Conservation (phyloP, 2,797 vertebrate genomes). For the Xenops minutus region DNA sequence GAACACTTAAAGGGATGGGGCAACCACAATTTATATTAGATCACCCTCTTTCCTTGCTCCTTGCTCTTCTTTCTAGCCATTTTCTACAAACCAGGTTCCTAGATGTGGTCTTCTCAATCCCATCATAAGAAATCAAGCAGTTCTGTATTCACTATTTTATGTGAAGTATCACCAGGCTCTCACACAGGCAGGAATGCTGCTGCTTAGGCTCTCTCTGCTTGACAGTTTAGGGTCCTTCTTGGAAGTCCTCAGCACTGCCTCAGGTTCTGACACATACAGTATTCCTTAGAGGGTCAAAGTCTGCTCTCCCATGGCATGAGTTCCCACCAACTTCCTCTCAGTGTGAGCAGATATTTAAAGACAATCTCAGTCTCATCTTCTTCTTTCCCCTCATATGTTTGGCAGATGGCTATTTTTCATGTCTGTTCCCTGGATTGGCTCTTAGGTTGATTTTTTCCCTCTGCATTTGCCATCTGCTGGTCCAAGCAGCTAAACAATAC, state of each 20-base stretch:
- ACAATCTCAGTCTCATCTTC: neutral
- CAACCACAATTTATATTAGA: neutral
- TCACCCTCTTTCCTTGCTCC: neutral
- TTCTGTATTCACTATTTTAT: neutral
- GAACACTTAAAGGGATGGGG: neutral
- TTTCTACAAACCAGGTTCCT: neutral
- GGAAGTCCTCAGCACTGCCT: fast-evolving
- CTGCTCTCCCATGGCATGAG: neutral
- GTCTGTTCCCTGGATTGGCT: neutral
- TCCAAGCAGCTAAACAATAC: conserved; percentile 32
- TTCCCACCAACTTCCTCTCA: neutral
- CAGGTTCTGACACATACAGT: neutral
- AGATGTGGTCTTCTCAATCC: neutral
- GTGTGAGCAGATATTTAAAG: neutral
- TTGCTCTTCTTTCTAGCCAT: neutral
- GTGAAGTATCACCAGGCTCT: neutral
- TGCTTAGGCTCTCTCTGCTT: neutral
- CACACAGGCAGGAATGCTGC: neutral
- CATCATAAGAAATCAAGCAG: neutral
- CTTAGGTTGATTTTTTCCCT: neutral
- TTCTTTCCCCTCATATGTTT: neutral
- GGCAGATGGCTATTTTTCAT: conserved; percentile 52
- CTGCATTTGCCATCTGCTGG: conserved; percentile 56
- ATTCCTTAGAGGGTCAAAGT: neutral
- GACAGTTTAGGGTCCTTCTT: neutral